Conservation (phyloP, 2,888 invertebrate genomes). For the Dryobotodes eremita region DNA sequence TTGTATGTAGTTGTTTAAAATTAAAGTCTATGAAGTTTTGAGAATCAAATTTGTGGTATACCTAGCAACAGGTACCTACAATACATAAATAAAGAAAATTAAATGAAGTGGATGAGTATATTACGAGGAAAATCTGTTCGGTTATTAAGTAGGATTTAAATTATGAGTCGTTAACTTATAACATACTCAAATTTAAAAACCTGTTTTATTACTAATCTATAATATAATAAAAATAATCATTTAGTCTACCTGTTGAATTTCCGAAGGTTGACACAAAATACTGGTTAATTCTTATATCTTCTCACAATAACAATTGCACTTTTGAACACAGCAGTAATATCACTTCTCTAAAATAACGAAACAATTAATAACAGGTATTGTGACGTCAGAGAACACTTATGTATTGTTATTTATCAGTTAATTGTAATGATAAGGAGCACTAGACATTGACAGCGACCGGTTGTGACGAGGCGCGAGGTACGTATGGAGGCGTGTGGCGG, state of each 20-base stretch:
- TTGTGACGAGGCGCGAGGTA: conserved; percentile 73
- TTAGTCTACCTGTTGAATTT: conserved; percentile 56
- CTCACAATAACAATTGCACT: conserved; percentile 44
- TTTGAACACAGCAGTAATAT: conserved; percentile 38
- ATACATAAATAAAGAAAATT: neutral
- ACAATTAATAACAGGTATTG: conserved; percentile 42
- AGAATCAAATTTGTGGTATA: conserved; percentile 2
- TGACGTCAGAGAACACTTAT: conserved; percentile 76
- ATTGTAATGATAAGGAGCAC: conserved; percentile 76
- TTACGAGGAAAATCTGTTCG: conserved; percentile 34
- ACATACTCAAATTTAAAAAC: neutral
- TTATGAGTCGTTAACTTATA: neutral
- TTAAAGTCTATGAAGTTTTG: conserved; percentile 4
- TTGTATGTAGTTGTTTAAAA: neutral
- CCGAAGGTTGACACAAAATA: conserved; percentile 39
- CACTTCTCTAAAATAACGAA: conserved; percentile 50
- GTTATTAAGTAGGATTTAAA: neutral
- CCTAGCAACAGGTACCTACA: neutral
- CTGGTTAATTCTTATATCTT: conserved; percentile 32
- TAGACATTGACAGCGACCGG: conserved; percentile 72
- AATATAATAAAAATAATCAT: neutral
- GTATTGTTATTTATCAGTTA: conserved; percentile 79
- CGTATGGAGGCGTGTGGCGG: conserved; percentile 79
- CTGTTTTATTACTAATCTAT: conserved; percentile 3
- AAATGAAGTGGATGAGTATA: neutral